phyloP scores from a whole-genome alignment of 1,140 invertebrate species.

The Cryptotermes secundus region DNA sequence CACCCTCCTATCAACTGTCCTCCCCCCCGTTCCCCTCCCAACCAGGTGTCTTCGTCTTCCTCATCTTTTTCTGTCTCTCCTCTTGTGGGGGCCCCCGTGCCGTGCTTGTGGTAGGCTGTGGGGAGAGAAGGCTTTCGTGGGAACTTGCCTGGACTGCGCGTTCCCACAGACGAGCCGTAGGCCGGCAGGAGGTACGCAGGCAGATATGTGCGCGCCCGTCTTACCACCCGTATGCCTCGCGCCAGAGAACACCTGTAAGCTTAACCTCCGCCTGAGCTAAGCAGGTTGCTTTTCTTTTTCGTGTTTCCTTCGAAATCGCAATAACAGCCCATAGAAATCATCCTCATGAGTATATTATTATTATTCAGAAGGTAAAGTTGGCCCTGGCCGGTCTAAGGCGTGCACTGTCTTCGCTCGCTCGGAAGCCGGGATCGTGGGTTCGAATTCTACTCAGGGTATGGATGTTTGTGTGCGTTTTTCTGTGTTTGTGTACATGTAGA shows the following conservation, averaged over 20 bases:
- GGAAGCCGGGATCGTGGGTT: no score
- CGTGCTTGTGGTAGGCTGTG: background rate
- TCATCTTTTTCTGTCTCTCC: background rate
- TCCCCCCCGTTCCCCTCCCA: background rate
- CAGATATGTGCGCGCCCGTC: background rate
- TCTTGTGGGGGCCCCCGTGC: background rate
- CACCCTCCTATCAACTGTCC: background rate
- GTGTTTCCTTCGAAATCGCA: background rate
- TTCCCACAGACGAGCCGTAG: background rate
- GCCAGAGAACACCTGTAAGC: background rate
- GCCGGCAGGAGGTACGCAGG: background rate
- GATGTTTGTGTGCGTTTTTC: no score
- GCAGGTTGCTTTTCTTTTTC: background rate
- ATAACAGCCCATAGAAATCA: background rate
- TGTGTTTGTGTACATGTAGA: no score
- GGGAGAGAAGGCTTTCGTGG: background rate
- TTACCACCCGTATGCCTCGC: background rate
- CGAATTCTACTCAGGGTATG: no score
- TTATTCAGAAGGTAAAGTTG: no score
- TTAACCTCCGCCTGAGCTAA: background rate
- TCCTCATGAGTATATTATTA: background rate
- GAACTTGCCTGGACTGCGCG: background rate
- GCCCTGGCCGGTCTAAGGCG: no score
- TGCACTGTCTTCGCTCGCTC: no score
- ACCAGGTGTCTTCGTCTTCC: background rate